phyloP scores from a whole-genome alignment of 2,888 invertebrate species.

The Theretra japonica region DNA sequence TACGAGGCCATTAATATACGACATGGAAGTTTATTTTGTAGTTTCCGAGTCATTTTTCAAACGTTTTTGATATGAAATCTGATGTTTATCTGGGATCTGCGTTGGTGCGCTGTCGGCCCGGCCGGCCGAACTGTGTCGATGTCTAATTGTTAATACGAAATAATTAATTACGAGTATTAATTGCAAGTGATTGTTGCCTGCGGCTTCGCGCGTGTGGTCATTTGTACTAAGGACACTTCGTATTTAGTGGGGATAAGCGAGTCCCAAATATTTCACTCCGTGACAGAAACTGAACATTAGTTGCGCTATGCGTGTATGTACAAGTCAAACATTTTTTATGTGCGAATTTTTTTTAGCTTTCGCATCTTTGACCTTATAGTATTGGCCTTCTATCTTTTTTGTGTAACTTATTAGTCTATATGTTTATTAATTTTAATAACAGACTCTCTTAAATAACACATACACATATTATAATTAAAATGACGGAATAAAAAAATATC shows the following conservation, averaged over 20 bases:
- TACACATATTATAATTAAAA: no score
- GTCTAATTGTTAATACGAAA: slow-evolving; percentile 22
- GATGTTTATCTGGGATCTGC: slow-evolving; percentile 14
- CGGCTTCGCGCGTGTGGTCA: not conserved
- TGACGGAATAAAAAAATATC: no score
- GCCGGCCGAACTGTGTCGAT: not conserved
- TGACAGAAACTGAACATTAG: not conserved
- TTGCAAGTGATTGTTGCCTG: not conserved
- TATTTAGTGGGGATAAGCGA: not conserved
- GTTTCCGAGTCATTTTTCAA: slow-evolving; percentile 25
- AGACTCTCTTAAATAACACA: no score
- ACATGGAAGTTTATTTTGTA: slow-evolving; percentile 15
- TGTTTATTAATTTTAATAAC: no score
- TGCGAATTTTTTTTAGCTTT: no score
- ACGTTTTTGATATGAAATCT: slow-evolving; percentile 20
- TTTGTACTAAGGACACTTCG: not conserved
- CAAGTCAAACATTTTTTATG: no score
- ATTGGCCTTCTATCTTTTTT: no score
- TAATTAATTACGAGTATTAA: slow-evolving; percentile 16
- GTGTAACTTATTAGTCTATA: no score
- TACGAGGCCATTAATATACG: slow-evolving; percentile 10
- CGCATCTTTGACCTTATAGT: no score
- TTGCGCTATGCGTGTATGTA: not conserved
- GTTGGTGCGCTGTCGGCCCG: not conserved
- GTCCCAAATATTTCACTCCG: not conserved